Conservation (phyloP, 2,113 vertebrate genomes). For the Mormyrus iriodes region DNA sequence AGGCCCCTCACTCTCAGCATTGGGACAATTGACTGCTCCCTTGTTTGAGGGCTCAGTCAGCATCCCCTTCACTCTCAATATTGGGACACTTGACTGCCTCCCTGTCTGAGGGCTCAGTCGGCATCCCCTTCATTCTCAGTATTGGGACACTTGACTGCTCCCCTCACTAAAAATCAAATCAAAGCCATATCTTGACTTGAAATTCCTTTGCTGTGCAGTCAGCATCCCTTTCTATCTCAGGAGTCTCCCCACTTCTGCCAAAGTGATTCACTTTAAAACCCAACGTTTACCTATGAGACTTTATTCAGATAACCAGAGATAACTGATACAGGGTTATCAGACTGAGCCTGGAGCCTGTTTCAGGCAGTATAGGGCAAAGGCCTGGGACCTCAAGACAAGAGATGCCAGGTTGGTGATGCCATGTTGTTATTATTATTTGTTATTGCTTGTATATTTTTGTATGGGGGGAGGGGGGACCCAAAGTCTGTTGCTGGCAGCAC, state of each 20-base stretch:
- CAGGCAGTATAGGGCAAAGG: background rate
- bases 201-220: background rate
- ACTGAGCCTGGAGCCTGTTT: background rate
- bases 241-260: background rate
- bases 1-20: background rate
- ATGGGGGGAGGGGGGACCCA: background rate
- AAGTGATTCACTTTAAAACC: background rate
- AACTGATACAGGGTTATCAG: background rate
- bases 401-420: background rate
- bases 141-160: background rate
- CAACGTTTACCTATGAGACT: background rate
- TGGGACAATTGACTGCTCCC: background rate
- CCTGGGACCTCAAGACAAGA: background rate
- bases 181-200: background rate
- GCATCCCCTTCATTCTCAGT: background rate
- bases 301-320: background rate
- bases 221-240: background rate
- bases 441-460: background rate
- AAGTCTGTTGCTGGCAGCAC: background rate
- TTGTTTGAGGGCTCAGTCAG: background rate
- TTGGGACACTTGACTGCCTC: background rate
- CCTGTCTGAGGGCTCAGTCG: background rate
- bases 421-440: background rate
- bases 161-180: background rate
- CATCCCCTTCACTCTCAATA: background rate